Evolutionary conservation across 2,888 invertebrate genomes (phyloP).

Genomic region (Noctua pronuba): DNA sequence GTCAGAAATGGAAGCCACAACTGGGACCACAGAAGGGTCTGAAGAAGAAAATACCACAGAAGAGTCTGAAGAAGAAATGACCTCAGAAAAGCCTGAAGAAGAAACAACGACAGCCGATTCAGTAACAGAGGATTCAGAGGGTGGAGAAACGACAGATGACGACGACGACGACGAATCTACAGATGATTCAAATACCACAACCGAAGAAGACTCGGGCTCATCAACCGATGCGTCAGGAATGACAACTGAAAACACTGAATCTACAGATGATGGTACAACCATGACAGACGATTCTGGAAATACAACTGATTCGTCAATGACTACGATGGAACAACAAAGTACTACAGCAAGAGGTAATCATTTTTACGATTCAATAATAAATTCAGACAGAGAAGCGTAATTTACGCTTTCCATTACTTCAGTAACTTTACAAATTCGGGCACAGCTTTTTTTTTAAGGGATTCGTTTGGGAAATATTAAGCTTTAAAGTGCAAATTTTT

Average conservation of each 20-base stretch:
- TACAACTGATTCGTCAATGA: conserved; percentile 2
- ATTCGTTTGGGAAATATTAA: too few relatives aligned
- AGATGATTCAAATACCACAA: neutral
- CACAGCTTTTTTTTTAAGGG: too few relatives aligned
- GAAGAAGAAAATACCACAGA: neutral
- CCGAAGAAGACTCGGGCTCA: neutral
- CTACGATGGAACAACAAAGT: neutral
- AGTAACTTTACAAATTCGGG: too few relatives aligned
- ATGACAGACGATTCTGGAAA: neutral
- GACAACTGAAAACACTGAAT: neutral
- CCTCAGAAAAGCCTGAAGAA: neutral
- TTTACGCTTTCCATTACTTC: neutral
- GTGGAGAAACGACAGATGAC: too few relatives aligned
- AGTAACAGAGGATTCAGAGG: too few relatives aligned
- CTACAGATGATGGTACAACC: neutral
- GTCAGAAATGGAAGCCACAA: neutral
- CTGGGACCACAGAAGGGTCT: neutral
- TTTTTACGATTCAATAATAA: neutral
- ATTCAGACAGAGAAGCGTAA: neutral
- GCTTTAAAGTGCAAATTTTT: too few relatives aligned
- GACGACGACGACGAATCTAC: neutral
- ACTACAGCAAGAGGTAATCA: neutral
- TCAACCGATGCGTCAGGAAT: neutral
- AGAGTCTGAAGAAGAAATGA: neutral
- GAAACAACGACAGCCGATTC: neutral